Percentiles rank a stretch among this genome's conserved stretches.
These are phyloP conservation scores for Limonius californicus DNA, from an alignment of 1,140 invertebrate species.

Conservation along the genomic window DNA sequence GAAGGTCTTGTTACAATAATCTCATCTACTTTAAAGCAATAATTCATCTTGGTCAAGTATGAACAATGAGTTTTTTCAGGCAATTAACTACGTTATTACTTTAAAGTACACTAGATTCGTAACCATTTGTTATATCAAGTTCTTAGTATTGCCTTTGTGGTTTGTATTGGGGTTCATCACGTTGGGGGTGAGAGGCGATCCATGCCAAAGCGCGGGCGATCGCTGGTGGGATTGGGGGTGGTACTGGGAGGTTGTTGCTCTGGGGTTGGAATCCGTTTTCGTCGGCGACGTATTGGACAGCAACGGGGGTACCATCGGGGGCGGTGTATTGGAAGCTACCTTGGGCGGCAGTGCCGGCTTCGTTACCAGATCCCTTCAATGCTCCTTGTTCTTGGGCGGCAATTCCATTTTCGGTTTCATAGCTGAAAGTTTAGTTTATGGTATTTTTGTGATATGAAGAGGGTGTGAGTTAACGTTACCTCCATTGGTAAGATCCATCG, in stretches of 20 bases:
- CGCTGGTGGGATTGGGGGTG: conserved; percentile 53
- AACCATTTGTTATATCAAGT: not conserved
- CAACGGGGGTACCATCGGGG: conserved; percentile 63
- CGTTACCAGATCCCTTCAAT: conserved; percentile 43
- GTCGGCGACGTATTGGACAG: conserved; percentile 54
- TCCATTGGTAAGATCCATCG: conserved; percentile 51
- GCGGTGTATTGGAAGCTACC: conserved; percentile 75
- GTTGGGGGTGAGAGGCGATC: conserved; percentile 50
- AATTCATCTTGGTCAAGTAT: too few species aligned
- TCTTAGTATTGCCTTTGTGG: not conserved
- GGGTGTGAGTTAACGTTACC: too few species aligned
- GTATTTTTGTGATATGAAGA: too few species aligned
- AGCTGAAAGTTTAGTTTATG: too few species aligned
- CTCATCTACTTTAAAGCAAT: too few species aligned
- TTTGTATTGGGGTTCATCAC: conserved; percentile 22
- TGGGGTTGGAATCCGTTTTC: conserved; percentile 59
- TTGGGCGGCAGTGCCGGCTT: conserved; percentile 58
- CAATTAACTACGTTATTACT: not conserved
- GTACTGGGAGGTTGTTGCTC: conserved; percentile 56
- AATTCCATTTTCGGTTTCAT: conserved; percentile 37
- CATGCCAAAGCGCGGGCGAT: conserved; percentile 52
- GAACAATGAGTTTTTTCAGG: not conserved
- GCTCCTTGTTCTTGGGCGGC: conserved; percentile 38
- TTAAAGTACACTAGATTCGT: not conserved
- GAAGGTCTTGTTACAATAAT: too few species aligned